Evolutionary conservation across 2,113 vertebrate species (phyloP).

Genomic region (Macquaria australasica): DNA sequence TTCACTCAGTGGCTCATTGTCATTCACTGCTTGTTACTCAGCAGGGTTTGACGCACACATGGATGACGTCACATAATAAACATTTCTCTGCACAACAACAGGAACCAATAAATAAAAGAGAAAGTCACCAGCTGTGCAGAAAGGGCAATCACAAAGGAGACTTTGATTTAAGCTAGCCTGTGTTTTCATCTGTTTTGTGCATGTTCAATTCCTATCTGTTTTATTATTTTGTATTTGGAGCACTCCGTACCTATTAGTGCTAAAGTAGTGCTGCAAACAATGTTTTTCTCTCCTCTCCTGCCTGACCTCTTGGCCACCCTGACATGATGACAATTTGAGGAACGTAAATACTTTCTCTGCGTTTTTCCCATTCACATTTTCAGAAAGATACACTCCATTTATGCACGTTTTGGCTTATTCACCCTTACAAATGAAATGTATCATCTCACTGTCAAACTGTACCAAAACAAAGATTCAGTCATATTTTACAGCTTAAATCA

Average conservation of each 20-base stretch:
- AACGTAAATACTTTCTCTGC: not conserved
- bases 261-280: not conserved
- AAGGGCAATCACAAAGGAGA: conserved; percentile 28
- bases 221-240: conserved; percentile 17
- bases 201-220: too few species aligned
- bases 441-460: not conserved
- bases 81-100: conserved; percentile 61
- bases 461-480: not conserved
- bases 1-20: conserved; percentile 62
- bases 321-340: not conserved
- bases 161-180: conserved; percentile 22
- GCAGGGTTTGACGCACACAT: conserved; percentile 70
- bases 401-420: not conserved
- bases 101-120: conserved; percentile 41
- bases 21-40: conserved; percentile 64
- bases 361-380: not conserved
- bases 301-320: not conserved
- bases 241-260: not conserved
- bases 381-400: not conserved
- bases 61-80: conserved; percentile 69
- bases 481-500: not conserved
- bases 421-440: not conserved
- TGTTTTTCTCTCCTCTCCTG: conserved; percentile 5
- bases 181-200: conserved; percentile 2
- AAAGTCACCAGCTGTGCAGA: conserved; percentile 39